Evolutionary conservation across 2,797 vertebrate species (phyloP), one percentile per base, ranked within the genome.

Genomic region (Nyctalus aviator): DNA sequence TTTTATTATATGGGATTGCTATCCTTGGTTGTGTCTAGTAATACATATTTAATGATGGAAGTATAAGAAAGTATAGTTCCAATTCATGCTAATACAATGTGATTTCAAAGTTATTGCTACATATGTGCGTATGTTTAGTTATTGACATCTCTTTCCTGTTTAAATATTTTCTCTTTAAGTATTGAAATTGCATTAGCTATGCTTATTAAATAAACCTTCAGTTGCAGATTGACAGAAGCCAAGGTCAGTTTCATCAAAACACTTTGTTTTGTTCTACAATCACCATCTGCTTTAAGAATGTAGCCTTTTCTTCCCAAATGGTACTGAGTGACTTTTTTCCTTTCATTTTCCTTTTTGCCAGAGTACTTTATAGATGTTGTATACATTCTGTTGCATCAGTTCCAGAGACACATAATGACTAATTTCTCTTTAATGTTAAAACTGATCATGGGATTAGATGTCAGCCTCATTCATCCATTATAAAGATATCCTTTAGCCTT

Each of bases 111-210:
- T 71, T 83, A 46, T 64, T 88, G n/a, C n/a, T n/a, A 87, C 20
- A 15, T 68, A 12, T 41, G 37, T 86, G 44, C 1, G 1, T 69
- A 25, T 72, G 55, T 69, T 88, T 88, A 41, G 44, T 50, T n/a
- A 3, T 46, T 88, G 77, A 53, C 55, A 73, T 44, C 77, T 87
- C 25, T 91, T 90, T 91, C 84, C 57, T 89, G 15, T 78, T 94
- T 81, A 75, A 82, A 44, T 87, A 69, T 76, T 85, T 94, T 79
- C 64, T 50, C 21, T 93, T 55, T 88, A 78, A 93, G 79, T 92
- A 78, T 41, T 76, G 37, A 89, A 69, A 0, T 79, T 85, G 10
- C 66, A 79, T 83, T 83, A 88, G 59, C 41, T 76, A 48, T 4
- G 18, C 59, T 50, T 68, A 41, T 46, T 84, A 88, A 88, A 69